Evolutionary conservation across 1,140 invertebrate species (phyloP).

Genomic region (Heliconius melpomene): DNA sequence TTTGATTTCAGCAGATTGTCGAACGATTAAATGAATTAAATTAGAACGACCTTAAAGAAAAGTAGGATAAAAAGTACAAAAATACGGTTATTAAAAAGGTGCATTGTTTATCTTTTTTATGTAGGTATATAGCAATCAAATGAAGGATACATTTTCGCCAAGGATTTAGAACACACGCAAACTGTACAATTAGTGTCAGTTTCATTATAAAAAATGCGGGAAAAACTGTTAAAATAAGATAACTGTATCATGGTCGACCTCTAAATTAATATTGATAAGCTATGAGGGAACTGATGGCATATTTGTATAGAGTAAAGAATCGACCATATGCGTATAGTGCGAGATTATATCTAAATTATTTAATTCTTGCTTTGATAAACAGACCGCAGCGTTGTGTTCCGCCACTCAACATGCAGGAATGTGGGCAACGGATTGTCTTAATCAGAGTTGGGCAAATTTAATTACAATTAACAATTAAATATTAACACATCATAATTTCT

Average conservation of each 20-base stretch:
- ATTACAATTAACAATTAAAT: too few relatives aligned
- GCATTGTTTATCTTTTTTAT: constrained; percentile 3
- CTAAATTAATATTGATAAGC: background rate
- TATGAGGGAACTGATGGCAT: background rate
- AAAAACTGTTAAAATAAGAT: constrained; percentile 11
- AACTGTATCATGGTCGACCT: background rate
- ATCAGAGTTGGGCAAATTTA: too few relatives aligned
- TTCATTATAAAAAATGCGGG: constrained; percentile 26
- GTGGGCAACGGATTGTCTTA: too few relatives aligned
- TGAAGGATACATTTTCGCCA: constrained; percentile 19
- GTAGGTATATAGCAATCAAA: constrained; percentile 15
- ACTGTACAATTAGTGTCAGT: constrained; percentile 21
- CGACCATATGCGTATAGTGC: too few relatives aligned
- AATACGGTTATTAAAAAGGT: background rate
- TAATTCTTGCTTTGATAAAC: too few relatives aligned
- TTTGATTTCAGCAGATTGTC: background rate
- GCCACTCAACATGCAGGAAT: too few relatives aligned
- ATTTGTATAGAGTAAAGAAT: background rate
- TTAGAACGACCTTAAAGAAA: background rate
- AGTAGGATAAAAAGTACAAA: constrained; percentile 2
- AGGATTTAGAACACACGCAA: constrained; percentile 20
- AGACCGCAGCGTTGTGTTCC: too few relatives aligned
- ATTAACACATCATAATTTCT: too few relatives aligned
- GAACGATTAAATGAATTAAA: constrained; percentile 1
- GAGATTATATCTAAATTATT: too few relatives aligned